phyloP scores from a whole-genome alignment of 2,113 vertebrate species.

The Heteronetta atricapilla region DNA sequence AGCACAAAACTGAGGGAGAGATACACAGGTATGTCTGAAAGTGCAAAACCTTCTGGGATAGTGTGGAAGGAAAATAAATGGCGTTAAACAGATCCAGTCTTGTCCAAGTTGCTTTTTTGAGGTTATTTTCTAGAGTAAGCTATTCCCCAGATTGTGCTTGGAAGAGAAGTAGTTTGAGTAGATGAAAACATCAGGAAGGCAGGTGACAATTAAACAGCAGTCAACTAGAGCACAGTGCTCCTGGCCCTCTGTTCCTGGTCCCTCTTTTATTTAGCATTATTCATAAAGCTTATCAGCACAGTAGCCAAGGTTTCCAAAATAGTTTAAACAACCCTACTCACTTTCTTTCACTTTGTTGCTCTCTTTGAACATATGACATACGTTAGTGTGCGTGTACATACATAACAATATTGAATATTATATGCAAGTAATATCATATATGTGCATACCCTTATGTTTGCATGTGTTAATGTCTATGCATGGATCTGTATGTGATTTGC shows the following conservation, averaged over 20 bases:
- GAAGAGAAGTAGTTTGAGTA: not conserved
- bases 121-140: not conserved
- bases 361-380: not conserved
- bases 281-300: not conserved
- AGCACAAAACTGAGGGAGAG: not conserved
- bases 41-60: not conserved
- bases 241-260: not conserved
- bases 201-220: not conserved
- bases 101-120: not conserved
- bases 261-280: not conserved
- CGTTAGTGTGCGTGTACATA: not conserved
- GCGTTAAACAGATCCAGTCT: not conserved
- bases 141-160: not conserved
- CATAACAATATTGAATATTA: not conserved
- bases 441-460: not conserved
- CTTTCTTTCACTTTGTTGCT: not conserved
- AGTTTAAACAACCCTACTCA: not conserved
- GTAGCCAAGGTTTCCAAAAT: not conserved
- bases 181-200: not conserved
- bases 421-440: not conserved
- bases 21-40: not conserved
- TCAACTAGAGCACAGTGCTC: not conserved
- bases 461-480: not conserved
- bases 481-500: conserved; percentile 2
- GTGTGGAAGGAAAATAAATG: not conserved